Conservation (phyloP, 2,888 invertebrate species). For the Leucophora obtusa region DNA sequence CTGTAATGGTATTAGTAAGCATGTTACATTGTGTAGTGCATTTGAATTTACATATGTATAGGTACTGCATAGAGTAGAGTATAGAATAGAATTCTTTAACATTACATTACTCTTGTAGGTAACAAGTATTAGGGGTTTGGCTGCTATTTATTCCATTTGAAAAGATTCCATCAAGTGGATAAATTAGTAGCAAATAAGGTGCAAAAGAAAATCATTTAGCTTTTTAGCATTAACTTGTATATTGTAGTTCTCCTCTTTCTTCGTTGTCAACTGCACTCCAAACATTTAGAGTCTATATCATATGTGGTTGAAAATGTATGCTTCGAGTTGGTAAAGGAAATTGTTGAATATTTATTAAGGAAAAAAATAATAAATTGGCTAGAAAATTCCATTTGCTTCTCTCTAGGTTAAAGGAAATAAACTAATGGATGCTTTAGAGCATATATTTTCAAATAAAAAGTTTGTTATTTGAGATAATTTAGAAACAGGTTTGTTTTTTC, state of each 20-base stretch:
- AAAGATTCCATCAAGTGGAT: constrained; percentile 62
- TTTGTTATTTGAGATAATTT: not conserved
- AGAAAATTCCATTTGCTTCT: constrained; percentile 50
- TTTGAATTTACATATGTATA: not conserved
- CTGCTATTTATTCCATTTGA: constrained; percentile 42
- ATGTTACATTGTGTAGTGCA: not conserved
- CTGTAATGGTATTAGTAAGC: not conserved
- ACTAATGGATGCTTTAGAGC: constrained; percentile 46
- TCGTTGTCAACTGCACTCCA: constrained; percentile 47
- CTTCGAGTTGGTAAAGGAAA: constrained; percentile 44
- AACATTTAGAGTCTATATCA: not conserved
- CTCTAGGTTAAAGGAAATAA: constrained; percentile 50
- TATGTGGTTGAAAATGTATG: not conserved
- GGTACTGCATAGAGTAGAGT: not conserved
- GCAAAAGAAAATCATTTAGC: constrained; percentile 62
- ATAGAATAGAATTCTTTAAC: no score
- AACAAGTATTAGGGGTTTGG: constrained; percentile 22
- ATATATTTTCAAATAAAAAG: not conserved
- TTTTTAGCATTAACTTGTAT: constrained; percentile 49
- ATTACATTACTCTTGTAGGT: not conserved
- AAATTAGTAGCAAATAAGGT: constrained; percentile 63
- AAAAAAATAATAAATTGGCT: constrained; percentile 50
- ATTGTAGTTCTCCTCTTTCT: constrained; percentile 19
- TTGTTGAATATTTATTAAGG: constrained; percentile 59
- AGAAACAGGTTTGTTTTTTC: no score